Conservation (phyloP, 1,140 invertebrate genomes). For the Drosophila tsacasi region DNA sequence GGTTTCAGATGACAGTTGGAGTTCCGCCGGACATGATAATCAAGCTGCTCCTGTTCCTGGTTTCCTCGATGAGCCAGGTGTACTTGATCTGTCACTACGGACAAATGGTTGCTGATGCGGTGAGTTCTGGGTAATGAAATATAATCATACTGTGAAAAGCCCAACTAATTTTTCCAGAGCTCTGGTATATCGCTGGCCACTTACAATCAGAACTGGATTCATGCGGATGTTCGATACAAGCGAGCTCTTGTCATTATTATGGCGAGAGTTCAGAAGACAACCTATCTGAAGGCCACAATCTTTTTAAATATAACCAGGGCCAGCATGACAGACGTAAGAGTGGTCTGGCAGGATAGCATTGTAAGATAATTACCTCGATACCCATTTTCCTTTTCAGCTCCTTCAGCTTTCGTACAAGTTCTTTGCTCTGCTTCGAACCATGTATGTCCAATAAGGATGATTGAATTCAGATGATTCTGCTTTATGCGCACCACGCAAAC, state of each 20-base stretch:
- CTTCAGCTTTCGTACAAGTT: slow-evolving; percentile 36
- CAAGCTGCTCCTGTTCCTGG: slow-evolving; percentile 56
- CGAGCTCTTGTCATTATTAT: slow-evolving; percentile 59
- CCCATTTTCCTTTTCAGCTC: not conserved
- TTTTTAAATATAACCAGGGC: slow-evolving; percentile 34
- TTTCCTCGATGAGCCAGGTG: slow-evolving; percentile 55
- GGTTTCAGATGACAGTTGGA: slow-evolving; percentile 72
- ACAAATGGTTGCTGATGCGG: slow-evolving; percentile 67
- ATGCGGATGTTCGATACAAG: slow-evolving; percentile 62
- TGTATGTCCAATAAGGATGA: slow-evolving; percentile 31
- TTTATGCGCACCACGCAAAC: no score
- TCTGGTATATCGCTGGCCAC: slow-evolving; percentile 47
- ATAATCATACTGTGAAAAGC: not conserved
- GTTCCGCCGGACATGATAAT: slow-evolving; percentile 47
- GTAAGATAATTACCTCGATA: no score
- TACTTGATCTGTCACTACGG: slow-evolving; percentile 74
- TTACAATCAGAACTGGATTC: slow-evolving; percentile 68
- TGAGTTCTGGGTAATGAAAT: slow-evolving; percentile 5
- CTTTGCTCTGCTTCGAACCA: slow-evolving; percentile 34
- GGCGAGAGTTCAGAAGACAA: slow-evolving; percentile 56
- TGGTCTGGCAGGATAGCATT: no score
- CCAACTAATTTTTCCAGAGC: slow-evolving; percentile 42
- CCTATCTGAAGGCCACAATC: slow-evolving; percentile 59
- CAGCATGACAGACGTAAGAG: slow-evolving; percentile 25
- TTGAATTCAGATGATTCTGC: not conserved